phyloP scores from a whole-genome alignment of 2,888 invertebrate species.

The Aromia moschata region DNA sequence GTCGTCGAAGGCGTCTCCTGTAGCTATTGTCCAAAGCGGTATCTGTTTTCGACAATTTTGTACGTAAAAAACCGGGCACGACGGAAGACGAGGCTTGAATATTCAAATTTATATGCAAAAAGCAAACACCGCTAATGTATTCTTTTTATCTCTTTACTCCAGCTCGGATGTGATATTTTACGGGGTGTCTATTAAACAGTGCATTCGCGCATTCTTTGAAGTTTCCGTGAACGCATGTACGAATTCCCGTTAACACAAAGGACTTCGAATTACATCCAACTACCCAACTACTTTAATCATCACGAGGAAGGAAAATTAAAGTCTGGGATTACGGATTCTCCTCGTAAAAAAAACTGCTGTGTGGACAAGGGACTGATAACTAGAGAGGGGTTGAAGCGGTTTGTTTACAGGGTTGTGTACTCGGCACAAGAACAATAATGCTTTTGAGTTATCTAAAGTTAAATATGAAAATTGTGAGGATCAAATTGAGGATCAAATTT shows the following conservation, averaged over 20 bases:
- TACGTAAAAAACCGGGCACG: conserved; percentile 13
- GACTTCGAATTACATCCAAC: neutral
- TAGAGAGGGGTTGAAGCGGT: too few relatives aligned
- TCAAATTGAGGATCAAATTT: too few relatives aligned
- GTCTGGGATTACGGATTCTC: neutral
- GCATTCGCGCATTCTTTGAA: conserved; percentile 7
- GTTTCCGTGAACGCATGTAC: conserved; percentile 1
- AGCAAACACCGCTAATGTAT: conserved; percentile 28
- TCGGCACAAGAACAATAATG: too few relatives aligned
- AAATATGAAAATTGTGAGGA: too few relatives aligned
- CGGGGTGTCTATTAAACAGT: conserved; percentile 28
- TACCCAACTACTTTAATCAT: conserved; percentile 6
- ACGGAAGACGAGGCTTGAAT: conserved; percentile 22
- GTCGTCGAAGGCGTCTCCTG: too few relatives aligned
- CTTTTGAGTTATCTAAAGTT: too few relatives aligned
- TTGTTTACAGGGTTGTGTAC: too few relatives aligned
- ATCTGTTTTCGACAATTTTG: too few relatives aligned
- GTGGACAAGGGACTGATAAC: neutral
- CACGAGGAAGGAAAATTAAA: conserved; percentile 3
- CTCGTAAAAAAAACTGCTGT: neutral
- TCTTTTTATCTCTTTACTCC: conserved; percentile 27
- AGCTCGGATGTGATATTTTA: conserved; percentile 22
- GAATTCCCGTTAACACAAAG: conserved; percentile 2
- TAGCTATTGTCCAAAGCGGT: too few relatives aligned
- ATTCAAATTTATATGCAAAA: conserved; percentile 30